These are phyloP conservation scores for Eulemur rubriventer DNA, from an alignment of 2,797 vertebrate species.

Conservation along the genomic window DNA sequence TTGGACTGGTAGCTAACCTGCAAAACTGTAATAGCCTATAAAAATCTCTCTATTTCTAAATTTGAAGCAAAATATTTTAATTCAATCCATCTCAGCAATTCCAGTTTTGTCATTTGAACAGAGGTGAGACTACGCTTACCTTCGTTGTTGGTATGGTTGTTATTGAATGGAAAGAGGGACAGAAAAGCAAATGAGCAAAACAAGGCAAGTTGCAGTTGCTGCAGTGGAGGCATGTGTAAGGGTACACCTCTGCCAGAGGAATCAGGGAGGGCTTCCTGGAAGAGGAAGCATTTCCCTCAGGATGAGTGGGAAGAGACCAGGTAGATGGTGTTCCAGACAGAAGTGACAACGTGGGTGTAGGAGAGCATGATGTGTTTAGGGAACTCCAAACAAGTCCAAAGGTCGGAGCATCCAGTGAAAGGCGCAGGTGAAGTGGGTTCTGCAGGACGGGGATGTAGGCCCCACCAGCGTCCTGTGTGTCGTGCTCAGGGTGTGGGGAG, in stretches of 20 bases:
- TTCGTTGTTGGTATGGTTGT: not conserved
- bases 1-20: not conserved
- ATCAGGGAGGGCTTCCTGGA: not conserved
- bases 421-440: accelerated
- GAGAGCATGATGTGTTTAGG: accelerated
- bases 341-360: accelerated
- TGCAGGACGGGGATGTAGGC: too few relatives aligned
- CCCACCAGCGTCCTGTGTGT: accelerated
- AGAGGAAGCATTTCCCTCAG: not conserved
- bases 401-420: too few relatives aligned
- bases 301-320: not conserved
- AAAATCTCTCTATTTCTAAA: not conserved
- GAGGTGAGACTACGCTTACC: accelerated
- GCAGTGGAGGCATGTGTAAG: accelerated
- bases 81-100: not conserved
- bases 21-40: not conserved
- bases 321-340: not conserved
- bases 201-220: accelerated
- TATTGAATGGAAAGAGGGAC: too few relatives aligned
- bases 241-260: not conserved
- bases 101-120: not conserved
- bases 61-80: not conserved
- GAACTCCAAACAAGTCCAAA: too few relatives aligned
- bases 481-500: not conserved
- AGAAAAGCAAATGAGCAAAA: not conserved